Conservation (phyloP, 2,888 invertebrate genomes). For the Sepioteuthis lessoniana region DNA sequence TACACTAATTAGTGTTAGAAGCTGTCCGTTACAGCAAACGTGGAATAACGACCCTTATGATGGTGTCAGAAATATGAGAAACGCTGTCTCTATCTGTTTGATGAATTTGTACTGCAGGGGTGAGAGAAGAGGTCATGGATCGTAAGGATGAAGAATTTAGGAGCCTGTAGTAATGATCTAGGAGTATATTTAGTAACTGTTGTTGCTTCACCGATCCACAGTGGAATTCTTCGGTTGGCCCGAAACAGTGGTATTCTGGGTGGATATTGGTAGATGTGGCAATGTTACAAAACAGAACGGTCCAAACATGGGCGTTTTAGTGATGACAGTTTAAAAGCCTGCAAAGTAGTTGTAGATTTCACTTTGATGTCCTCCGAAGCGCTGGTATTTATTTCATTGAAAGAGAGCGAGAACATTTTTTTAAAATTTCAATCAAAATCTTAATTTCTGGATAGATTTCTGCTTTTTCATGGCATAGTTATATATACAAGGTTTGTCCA, state of each 20-base stretch:
- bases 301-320: not conserved
- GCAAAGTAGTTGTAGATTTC: not conserved
- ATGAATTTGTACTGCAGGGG: not conserved
- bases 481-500: not conserved
- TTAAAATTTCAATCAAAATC: too few relatives aligned
- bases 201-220: not conserved
- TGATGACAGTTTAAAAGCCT: conserved; percentile 10
- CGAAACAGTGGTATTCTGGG: not conserved
- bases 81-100: not conserved
- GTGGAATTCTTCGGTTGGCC: not conserved
- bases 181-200: conserved; percentile 2
- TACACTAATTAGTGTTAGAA: not conserved
- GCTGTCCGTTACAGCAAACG: not conserved
- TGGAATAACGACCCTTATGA: not conserved
- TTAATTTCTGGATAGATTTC: not conserved
- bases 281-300: not conserved
- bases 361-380: not conserved
- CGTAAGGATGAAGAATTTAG: not conserved
- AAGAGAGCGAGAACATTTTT: too few relatives aligned
- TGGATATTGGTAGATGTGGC: not conserved
- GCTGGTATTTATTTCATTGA: not conserved
- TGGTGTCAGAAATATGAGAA: not conserved
- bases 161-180: not conserved
- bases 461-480: not conserved
- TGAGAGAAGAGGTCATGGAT: not conserved